Evolutionary conservation across 2,113 vertebrate genomes (phyloP), one percentile per base, ranked within the genome.

Genomic region (Megaceryle torquata): DNA sequence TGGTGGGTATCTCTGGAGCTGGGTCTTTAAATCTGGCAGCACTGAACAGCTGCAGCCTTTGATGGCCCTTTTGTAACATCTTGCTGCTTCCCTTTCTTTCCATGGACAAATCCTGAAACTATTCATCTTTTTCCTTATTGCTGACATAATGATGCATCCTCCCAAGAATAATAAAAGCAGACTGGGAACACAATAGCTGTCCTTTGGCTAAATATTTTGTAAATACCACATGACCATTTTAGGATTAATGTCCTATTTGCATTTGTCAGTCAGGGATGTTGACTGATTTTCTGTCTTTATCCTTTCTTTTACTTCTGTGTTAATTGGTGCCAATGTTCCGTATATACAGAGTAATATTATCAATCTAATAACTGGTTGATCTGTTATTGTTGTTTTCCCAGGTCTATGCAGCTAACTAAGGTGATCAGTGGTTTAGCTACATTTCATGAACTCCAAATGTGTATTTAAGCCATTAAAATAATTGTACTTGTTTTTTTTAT

Each of bases 131-230:
- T 91, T 87, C 77, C 72, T 86, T 60, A 68, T 31, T 93, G 89
- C 83, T 97, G 94, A 93, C 86, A 75, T 84, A 86, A 88, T 53
- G 60, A 31, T 86, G 69, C 69, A 50, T 92, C 77, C 57, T 92
- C 86, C 86, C 86, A 95, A 89, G 65, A 93, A 84, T 91, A 97
- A 95, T 56, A 92, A 89, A 96, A 95, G 39, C 74, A 82, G 61
- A 12, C 57, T 22, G 13, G 65, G 61, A 92, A 57, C 43, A 95
- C 77, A 93, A 91, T 95, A 82, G 72, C 53, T 91, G 81, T 43
- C 39, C 48, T 93, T 48, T 71, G 61, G 50, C 39, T 82, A 89
- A 82, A 44, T 93, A 79, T 91, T 92, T 87, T 82, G 65, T 69
- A 71, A 90, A 91, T 71, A 89, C 43, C 91, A 31, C 69, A 79